phyloP scores from a whole-genome alignment of 2,888 invertebrate species.

The Acrocyrtus sp. region DNA sequence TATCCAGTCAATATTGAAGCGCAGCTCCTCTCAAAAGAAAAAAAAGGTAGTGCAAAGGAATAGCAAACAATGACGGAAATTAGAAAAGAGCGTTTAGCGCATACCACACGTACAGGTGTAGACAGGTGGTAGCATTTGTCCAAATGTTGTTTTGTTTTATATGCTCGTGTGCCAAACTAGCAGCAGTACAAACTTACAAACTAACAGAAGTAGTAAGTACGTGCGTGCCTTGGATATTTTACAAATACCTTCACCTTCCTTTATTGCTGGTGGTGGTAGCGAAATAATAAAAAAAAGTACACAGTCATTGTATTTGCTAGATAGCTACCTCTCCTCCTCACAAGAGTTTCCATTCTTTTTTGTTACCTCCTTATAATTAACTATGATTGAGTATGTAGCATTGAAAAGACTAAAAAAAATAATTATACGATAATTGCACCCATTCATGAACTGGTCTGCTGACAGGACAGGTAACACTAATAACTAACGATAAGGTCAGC shows the following conservation, averaged over 20 bases:
- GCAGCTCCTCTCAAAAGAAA: too few species aligned
- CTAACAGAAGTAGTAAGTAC: background rate
- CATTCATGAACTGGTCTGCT: slow-evolving; percentile 49
- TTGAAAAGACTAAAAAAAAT: slow-evolving; percentile 39
- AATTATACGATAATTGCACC: slow-evolving; percentile 46
- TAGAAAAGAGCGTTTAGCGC: too few species aligned
- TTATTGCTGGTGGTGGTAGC: background rate
- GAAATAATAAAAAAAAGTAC: background rate
- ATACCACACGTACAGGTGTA: background rate
- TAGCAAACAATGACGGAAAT: too few species aligned
- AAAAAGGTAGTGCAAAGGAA: too few species aligned
- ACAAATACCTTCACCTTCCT: background rate
- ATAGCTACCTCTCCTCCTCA: background rate
- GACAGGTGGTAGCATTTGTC: too few species aligned
- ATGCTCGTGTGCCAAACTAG: too few species aligned
- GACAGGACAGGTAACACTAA: slow-evolving; percentile 36
- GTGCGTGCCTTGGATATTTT: background rate
- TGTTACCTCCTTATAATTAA: background rate
- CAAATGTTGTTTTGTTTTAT: background rate
- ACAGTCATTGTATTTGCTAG: too few species aligned
- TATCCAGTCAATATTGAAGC: too few species aligned
- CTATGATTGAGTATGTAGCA: slow-evolving; percentile 18
- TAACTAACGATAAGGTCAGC: slow-evolving; percentile 44
- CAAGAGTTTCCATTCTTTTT: background rate
- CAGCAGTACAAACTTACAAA: too few species aligned